A percentile compares a stretch with the other conserved stretches of the same genome.
phyloP scores from a whole-genome alignment of 2,113 vertebrate species.

The Copsychus sechellarum region DNA sequence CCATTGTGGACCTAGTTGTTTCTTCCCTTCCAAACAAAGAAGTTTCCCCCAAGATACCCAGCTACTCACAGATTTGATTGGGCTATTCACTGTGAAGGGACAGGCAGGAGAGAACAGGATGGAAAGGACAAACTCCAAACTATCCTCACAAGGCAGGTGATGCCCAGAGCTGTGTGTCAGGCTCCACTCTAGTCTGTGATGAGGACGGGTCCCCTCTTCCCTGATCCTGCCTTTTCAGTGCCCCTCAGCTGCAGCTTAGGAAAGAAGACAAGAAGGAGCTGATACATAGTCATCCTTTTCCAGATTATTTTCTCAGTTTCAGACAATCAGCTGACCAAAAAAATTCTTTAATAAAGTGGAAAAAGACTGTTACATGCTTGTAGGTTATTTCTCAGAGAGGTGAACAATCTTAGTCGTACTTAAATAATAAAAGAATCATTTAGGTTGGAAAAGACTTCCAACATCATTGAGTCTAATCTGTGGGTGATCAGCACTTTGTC shows the following conservation, averaged over 20 bases:
- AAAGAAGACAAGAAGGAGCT: background rate
- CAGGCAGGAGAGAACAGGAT: background rate
- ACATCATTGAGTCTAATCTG: rapidly evolving
- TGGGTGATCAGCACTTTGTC: background rate
- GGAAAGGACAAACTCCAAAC: background rate
- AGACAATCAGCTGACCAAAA: background rate
- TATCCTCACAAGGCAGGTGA: background rate
- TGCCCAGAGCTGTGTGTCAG: background rate
- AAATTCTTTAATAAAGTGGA: background rate
- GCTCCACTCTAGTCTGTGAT: rapidly evolving
- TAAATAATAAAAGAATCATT: background rate
- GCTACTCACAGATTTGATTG: background rate
- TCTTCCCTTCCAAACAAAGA: background rate
- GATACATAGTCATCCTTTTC: background rate
- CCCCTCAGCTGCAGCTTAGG: background rate
- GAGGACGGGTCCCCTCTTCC: rapidly evolving
- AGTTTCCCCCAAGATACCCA: background rate
- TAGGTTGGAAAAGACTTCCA: background rate
- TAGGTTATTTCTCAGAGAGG: background rate
- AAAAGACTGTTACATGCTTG: background rate
- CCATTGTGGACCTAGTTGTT: background rate
- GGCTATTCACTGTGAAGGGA: background rate
- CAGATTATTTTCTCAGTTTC: background rate
- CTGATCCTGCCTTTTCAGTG: rapidly evolving
- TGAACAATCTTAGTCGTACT: background rate